phyloP scores from a whole-genome alignment of 2,888 invertebrate species.

The Pocota personata region DNA sequence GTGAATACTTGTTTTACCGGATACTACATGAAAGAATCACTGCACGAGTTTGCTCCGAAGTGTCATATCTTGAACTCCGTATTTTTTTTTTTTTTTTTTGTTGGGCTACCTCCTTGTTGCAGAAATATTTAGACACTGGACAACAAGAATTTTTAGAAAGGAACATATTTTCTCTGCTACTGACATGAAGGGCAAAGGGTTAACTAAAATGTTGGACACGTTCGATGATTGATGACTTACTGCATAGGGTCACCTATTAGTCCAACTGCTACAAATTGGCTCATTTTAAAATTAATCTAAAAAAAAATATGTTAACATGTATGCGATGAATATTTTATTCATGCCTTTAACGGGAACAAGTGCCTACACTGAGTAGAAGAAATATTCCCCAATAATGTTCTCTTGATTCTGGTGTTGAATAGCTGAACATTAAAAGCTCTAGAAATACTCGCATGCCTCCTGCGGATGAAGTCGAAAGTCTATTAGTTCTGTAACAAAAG shows the following conservation, averaged over 20 bases:
- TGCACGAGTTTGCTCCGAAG: slow-evolving; percentile 24
- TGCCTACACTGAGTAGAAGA: too few relatives aligned
- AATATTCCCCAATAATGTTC: too few relatives aligned
- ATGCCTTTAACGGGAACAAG: too few relatives aligned
- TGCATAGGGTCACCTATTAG: background rate
- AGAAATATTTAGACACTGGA: slow-evolving; percentile 62
- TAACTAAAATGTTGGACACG: slow-evolving; percentile 32
- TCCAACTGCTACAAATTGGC: background rate
- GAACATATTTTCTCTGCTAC: slow-evolving; percentile 27
- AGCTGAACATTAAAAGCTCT: too few relatives aligned
- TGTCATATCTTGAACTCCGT: slow-evolving; percentile 60
- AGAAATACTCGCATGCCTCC: too few relatives aligned
- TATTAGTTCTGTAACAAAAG: too few relatives aligned
- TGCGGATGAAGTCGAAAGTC: too few relatives aligned
- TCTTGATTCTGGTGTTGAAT: too few relatives aligned
- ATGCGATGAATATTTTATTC: too few relatives aligned
- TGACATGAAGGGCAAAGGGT: slow-evolving; percentile 39
- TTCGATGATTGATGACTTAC: slow-evolving; percentile 59
- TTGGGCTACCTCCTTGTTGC: slow-evolving; percentile 14
- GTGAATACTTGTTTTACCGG: slow-evolving; percentile 6
- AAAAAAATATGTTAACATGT: background rate
- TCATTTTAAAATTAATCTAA: background rate
- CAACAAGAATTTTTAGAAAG: background rate
- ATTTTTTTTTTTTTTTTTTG: too few relatives aligned
- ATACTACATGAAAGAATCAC: background rate